Evolutionary conservation across 2,113 vertebrate species (phyloP).

Genomic region (Baryphthengus martii): DNA sequence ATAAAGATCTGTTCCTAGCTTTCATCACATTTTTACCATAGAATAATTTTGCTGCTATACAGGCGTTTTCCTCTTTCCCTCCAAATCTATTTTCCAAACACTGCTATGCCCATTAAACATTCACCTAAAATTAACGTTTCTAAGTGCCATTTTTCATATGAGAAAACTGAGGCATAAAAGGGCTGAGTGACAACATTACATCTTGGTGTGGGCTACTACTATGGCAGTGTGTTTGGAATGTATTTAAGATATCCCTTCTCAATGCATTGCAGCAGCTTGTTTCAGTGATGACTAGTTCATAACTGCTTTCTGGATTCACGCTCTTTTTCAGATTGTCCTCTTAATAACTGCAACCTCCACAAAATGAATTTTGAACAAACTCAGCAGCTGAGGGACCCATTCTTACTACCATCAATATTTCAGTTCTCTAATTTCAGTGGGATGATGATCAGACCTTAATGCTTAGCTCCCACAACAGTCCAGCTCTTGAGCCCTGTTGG

Average conservation of each 20-base stretch:
- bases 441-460: background rate
- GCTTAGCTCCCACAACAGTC: background rate
- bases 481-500: background rate
- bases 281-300: background rate
- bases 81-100: background rate
- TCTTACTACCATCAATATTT: background rate
- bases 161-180: background rate
- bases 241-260: background rate
- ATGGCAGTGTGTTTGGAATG: background rate
- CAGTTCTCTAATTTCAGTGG: background rate
- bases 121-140: background rate
- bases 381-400: background rate
- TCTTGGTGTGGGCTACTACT: background rate
- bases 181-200: background rate
- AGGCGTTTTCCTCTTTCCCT: background rate
- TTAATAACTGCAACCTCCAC: background rate
- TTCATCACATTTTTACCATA: background rate
- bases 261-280: background rate
- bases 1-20: background rate
- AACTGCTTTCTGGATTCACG: background rate
- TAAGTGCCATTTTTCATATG: background rate
- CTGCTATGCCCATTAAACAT: background rate
- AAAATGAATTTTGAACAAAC: background rate
- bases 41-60: background rate
- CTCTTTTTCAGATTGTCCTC: background rate